These are phyloP conservation scores for Nipponacmea schrenckii DNA, from an alignment of 2,888 invertebrate species.

Conservation along the genomic window DNA sequence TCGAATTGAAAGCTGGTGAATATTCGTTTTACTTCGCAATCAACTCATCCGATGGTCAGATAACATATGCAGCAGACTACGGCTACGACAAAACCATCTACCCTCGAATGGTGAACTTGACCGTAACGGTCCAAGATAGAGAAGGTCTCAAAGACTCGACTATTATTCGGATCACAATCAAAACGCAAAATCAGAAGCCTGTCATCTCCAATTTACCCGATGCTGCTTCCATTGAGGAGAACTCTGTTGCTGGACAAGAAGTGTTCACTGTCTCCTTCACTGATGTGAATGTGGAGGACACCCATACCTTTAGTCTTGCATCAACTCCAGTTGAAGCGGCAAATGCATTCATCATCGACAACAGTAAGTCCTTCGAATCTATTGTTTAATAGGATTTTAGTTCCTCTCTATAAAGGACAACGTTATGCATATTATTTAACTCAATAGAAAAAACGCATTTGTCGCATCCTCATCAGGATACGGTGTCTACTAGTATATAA, in stretches of 20 bases:
- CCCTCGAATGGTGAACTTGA: background rate
- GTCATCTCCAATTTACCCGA: background rate
- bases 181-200: background rate
- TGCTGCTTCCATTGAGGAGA: background rate
- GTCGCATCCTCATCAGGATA: no score
- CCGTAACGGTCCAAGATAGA: background rate
- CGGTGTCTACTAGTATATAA: background rate
- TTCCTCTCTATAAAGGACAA: no score
- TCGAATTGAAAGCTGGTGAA: background rate
- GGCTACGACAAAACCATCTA: background rate
- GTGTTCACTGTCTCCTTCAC: background rate
- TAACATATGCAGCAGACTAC: background rate
- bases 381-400: no score
- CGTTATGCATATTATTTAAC: no score
- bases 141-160: background rate
- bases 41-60: background rate
- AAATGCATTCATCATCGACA: no score
- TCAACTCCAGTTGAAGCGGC: background rate
- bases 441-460: no score
- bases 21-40: background rate
- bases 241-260: background rate
- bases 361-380: no score
- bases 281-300: background rate
- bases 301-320: background rate
- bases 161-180: background rate